A percentile compares a stretch with the other conserved stretches of the same genome.
Conservation (phyloP, 2,797 vertebrate species). For the Xyrichtys novacula region DNA sequence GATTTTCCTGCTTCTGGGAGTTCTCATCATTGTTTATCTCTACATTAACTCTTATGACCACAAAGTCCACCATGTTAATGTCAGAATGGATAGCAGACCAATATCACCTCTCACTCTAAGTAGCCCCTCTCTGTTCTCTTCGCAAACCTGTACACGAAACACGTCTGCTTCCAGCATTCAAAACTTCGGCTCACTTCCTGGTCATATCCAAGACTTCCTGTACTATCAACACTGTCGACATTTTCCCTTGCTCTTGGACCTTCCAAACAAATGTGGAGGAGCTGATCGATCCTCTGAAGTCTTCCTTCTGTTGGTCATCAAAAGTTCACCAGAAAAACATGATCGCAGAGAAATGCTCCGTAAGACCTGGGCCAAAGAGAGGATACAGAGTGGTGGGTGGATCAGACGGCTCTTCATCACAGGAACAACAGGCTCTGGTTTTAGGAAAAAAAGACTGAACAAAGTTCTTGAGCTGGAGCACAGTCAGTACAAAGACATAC, state of each 20-base stretch:
- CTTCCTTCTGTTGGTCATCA: slow-evolving; percentile 2
- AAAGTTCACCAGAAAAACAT: not conserved
- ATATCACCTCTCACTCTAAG: not conserved
- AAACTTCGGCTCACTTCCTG: not conserved
- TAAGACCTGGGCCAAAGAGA: slow-evolving; percentile 1
- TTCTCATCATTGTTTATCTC: not conserved
- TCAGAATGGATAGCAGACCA: not conserved
- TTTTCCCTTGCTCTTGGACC: slow-evolving; percentile 76
- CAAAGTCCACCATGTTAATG: too few species aligned
- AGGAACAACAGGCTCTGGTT: not conserved
- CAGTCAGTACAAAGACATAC: not conserved
- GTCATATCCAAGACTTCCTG: not conserved
- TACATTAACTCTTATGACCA: not conserved
- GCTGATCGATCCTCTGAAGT: slow-evolving; percentile 33
- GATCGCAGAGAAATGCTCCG: not conserved
- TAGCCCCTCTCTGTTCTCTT: not conserved
- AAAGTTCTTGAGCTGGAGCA: not conserved
- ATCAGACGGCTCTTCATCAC: not conserved
- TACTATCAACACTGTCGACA: slow-evolving; percentile 2
- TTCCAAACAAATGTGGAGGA: slow-evolving; percentile 78
- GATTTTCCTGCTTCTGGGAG: not conserved
- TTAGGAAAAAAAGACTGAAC: not conserved
- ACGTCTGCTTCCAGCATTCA: not conserved
- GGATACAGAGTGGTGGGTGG: not conserved
- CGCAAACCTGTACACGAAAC: not conserved